Evolutionary conservation across 2,113 vertebrate genomes (phyloP).

Genomic region (Pristiophorus japonicus): DNA sequence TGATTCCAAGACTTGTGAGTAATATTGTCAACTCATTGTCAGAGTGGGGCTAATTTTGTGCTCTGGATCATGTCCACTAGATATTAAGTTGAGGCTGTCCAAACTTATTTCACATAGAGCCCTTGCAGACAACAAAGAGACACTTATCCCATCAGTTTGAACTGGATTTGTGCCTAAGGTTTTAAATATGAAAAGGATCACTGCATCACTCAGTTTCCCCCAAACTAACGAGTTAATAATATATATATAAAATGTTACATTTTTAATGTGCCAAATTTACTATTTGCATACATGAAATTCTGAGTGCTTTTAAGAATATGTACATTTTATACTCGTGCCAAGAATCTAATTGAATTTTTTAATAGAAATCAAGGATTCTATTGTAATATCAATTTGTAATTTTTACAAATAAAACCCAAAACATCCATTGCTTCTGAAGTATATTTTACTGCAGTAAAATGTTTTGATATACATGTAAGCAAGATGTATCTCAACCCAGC

Average conservation of each 20-base stretch:
- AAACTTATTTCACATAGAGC: not conserved
- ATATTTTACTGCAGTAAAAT: too few relatives aligned
- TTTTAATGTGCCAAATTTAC: not conserved
- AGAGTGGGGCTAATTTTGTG: not conserved
- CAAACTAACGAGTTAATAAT: too few relatives aligned
- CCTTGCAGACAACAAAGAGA: not conserved
- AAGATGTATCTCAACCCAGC: too few relatives aligned
- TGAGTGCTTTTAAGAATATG: not conserved
- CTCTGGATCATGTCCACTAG: not conserved
- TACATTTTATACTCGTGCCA: not conserved
- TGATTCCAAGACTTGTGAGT: too few relatives aligned
- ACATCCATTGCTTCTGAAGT: not conserved
- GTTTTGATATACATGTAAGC: too few relatives aligned
- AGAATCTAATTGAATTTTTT: not conserved
- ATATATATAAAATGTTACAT: not conserved
- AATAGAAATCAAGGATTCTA: not conserved
- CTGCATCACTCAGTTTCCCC: not conserved
- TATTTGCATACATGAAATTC: too few relatives aligned
- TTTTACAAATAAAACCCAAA: not conserved
- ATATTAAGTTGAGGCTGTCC: not conserved
- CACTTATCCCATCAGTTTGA: not conserved
- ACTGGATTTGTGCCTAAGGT: not conserved
- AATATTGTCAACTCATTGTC: too few relatives aligned
- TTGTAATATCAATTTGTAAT: not conserved
- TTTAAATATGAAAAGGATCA: not conserved